phyloP scores from a whole-genome alignment of 2,113 vertebrate genomes.

The Poeciliopsis retropinna region DNA sequence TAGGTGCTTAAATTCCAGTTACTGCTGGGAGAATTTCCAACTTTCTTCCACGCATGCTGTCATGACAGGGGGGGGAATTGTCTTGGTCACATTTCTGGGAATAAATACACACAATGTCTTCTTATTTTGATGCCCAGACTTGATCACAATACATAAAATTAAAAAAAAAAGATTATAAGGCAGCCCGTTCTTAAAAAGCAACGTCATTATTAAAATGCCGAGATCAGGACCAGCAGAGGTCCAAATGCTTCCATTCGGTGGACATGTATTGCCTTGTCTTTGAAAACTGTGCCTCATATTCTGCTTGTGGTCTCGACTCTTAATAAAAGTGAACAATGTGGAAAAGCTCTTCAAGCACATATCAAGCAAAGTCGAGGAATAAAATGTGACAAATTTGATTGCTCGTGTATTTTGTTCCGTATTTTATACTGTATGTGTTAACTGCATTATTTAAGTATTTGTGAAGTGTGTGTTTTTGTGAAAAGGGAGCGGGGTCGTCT shows the following conservation, averaged over 20 bases:
- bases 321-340: neutral
- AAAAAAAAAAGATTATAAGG: neutral
- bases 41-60: neutral
- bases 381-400: constrained; percentile 11
- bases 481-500: neutral
- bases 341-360: constrained; percentile 35
- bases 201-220: constrained; percentile 3
- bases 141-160: neutral
- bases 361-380: constrained; percentile 22
- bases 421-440: constrained; percentile 43
- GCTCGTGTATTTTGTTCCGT: constrained; percentile 36
- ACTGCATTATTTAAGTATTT: constrained; percentile 35
- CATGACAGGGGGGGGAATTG: neutral
- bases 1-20: constrained; percentile 16
- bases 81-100: neutral
- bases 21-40: constrained; percentile 7
- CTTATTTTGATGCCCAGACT: neutral
- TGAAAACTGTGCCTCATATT: constrained; percentile 53
- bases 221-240: constrained; percentile 7
- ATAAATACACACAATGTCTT: neutral
- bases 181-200: neutral
- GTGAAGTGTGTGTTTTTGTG: constrained; percentile 17
- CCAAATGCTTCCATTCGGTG: constrained; percentile 33
- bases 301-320: constrained; percentile 20
- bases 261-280: constrained; percentile 38